phyloP scores from a whole-genome alignment of 2,888 invertebrate genomes.

The Caenorhabditis becei region DNA sequence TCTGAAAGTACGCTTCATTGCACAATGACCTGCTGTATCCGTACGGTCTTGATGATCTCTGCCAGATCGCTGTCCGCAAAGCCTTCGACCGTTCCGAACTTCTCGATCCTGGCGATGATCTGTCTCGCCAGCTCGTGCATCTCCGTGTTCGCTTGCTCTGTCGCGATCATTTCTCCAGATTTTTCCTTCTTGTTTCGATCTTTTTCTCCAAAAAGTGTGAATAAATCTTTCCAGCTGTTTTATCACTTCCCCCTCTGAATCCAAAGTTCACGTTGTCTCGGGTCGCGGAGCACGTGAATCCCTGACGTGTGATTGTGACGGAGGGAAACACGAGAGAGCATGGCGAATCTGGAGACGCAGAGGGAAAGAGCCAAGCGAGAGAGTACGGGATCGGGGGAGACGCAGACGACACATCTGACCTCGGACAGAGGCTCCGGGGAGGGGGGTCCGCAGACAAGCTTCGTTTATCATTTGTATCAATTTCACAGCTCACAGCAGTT shows the following conservation, averaged over 20 bases:
- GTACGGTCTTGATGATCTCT: constrained; percentile 39
- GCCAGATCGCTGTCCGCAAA: constrained; percentile 50
- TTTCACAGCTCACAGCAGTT: constrained; percentile 10
- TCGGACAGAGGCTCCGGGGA: constrained; percentile 28
- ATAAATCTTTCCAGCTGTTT: too few relatives aligned
- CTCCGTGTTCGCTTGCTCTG: constrained; percentile 38
- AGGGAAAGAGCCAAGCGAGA: constrained; percentile 8
- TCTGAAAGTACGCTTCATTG: constrained; percentile 21
- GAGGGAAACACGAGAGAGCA: constrained; percentile 7
- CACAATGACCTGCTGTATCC: background rate
- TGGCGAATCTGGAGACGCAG: constrained; percentile 22
- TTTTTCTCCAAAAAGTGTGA: background rate
- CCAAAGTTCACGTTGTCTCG: constrained; percentile 10
- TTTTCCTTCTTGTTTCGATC: too few relatives aligned
- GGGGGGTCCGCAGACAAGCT: constrained; percentile 28
- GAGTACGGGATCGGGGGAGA: constrained; percentile 20
- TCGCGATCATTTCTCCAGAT: constrained; percentile 19
- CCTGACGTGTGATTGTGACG: constrained; percentile 18
- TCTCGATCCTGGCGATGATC: constrained; percentile 48
- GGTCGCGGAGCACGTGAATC: constrained; percentile 10
- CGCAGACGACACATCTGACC: constrained; percentile 29
- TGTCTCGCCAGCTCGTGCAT: constrained; percentile 46
- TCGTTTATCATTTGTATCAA: constrained; percentile 22
- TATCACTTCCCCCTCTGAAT: background rate
- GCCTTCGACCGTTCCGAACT: constrained; percentile 57